Evolutionary conservation across 2,888 invertebrate genomes (phyloP), one percentile per base, ranked within the genome.

Genomic region (Digitonthophagus gazella): DNA sequence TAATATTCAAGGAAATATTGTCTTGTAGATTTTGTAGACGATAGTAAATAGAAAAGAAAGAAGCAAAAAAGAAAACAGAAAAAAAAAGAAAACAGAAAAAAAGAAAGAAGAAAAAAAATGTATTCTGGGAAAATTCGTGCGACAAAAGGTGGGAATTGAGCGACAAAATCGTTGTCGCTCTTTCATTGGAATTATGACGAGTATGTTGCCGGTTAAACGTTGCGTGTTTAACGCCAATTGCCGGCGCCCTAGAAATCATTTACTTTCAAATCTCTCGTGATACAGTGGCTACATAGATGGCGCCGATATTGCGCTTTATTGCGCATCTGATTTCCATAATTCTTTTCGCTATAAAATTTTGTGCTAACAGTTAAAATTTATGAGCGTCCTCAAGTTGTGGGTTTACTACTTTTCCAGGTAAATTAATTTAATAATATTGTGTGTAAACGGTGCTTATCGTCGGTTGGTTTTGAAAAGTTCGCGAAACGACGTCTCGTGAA

Each of bases 261-360:
- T 55, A 65, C 65, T 65, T 65, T 65, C 65, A 65, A 54, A 65
- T 65, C 54, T 65, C 19, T 55, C 65, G 65, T 65, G 65, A 65
- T 65, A 55, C 65, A 55, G 20, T 61, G 61, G 20, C 61, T 61
- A 61, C 61, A 61, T 61, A 61, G 61, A 61, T 61, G 19, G 61
- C 19, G n/a, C 16, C 61, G 61, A 61, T 61, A 61, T 5, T 19
- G 20, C 61, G 19, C 61, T 61, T 61, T 19, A 61, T 20, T 61
- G 61, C 61, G 61, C 61, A 18, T 20, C 20, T 61, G 61, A 61
- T 61, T 61, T 16, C 61, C 61, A 61, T 61, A 61, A 61, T 61
- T 61, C 61, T 61, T 61, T 61, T 18, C 61, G 61, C 15, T 61
- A 61, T 20, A 61, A 61, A 61, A 61, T 61, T 61, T 3, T 15